phyloP scores from a whole-genome alignment of 2,113 vertebrate genomes.

The Menura novaehollandiae region DNA sequence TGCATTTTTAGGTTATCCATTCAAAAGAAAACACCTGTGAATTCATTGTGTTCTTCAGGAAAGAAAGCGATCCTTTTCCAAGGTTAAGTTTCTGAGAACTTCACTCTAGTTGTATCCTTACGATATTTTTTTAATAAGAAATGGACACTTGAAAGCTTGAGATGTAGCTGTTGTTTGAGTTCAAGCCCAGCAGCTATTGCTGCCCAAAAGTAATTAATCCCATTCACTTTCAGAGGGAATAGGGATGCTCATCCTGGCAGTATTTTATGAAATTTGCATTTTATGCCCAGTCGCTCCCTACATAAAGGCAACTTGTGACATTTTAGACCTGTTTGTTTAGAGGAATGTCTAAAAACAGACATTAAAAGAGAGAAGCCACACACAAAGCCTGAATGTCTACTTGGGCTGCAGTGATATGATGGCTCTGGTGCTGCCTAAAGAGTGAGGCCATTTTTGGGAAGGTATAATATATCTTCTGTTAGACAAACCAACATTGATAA shows the following conservation, averaged over 20 bases:
- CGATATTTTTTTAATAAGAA: background rate
- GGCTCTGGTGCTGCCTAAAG: background rate
- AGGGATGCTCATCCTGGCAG: too few relatives aligned
- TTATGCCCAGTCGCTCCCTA: background rate
- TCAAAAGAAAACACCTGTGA: background rate
- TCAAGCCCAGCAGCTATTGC: background rate
- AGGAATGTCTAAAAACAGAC: background rate
- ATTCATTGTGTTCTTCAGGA: background rate
- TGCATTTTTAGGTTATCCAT: background rate
- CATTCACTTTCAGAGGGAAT: background rate
- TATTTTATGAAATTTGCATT: background rate
- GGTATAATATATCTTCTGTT: background rate
- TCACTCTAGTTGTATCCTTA: background rate
- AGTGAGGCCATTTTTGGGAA: background rate
- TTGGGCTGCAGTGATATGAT: background rate
- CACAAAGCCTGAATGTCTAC: background rate
- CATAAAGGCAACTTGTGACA: background rate
- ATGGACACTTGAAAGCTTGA: background rate
- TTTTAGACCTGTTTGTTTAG: background rate
- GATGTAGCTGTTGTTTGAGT: background rate
- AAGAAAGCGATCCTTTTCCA: background rate
- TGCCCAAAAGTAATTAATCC: background rate
- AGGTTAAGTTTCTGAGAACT: background rate
- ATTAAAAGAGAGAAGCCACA: background rate
- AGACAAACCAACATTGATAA: background rate